Conservation (phyloP, 1,140 invertebrate genomes). For the Rhagoletis zephyria region DNA sequence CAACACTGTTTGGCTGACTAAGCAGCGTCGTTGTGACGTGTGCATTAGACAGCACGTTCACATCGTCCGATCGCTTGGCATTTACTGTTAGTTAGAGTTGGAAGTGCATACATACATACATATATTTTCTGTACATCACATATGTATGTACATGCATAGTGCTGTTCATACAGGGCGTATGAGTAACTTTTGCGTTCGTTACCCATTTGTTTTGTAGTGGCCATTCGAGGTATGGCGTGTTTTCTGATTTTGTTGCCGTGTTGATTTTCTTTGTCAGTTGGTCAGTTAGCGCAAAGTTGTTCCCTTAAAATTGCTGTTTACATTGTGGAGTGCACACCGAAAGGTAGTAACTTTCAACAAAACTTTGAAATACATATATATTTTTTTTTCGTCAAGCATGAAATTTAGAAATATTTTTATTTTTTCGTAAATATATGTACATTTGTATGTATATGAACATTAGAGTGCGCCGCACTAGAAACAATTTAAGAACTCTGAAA, state of each 20-base stretch:
- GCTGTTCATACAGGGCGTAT: background rate
- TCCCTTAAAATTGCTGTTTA: constrained; percentile 1
- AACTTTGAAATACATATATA: background rate
- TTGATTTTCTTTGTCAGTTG: constrained; percentile 45
- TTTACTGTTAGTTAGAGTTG: background rate
- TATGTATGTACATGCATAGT: no score
- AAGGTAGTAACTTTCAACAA: background rate
- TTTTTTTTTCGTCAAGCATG: background rate
- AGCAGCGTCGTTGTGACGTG: background rate
- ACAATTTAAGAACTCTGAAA: no score
- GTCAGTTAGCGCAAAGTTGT: constrained; percentile 40
- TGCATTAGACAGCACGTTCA: constrained; percentile 35
- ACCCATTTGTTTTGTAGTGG: constrained; percentile 40
- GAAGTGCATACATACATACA: no score
- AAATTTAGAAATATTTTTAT: no score
- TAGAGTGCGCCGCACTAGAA: no score
- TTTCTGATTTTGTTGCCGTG: constrained; percentile 15
- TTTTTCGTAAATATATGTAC: no score
- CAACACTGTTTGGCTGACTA: constrained; percentile 27
- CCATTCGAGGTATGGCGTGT: background rate
- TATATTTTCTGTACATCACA: no score
- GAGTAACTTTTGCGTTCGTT: constrained; percentile 21
- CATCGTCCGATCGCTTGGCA: background rate
- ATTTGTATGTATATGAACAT: no score
- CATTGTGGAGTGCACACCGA: background rate